Evolutionary conservation across 2,113 vertebrate genomes (phyloP).

Genomic region (Cololabis saira): DNA sequence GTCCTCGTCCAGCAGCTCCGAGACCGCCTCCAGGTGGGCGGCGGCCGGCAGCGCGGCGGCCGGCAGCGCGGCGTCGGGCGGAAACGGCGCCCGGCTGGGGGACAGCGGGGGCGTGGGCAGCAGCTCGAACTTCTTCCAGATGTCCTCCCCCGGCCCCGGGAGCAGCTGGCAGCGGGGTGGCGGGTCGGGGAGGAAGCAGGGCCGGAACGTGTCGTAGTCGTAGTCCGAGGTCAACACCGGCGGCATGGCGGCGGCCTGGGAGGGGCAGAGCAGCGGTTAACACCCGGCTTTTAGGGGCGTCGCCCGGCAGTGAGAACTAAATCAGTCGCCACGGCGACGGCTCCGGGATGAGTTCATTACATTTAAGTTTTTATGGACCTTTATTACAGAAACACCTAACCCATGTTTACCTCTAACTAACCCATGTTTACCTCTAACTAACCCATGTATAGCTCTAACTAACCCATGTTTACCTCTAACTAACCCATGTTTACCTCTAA

Average conservation of each 20-base stretch:
- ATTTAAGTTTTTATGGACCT: no score
- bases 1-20: slow-evolving; percentile 88
- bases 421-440: no score
- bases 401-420: no score
- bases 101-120: slow-evolving; percentile 90
- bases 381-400: no score
- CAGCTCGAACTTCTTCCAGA: slow-evolving; percentile 81
- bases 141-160: slow-evolving; percentile 91
- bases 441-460: no score
- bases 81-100: slow-evolving; percentile 85
- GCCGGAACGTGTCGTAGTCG: slow-evolving; percentile 90
- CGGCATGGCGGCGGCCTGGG: slow-evolving; percentile 79
- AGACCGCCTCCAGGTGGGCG: slow-evolving; percentile 90
- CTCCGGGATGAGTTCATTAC: no score
- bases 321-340: not conserved
- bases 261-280: not conserved
- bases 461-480: no score
- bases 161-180: slow-evolving; percentile 81
- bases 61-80: slow-evolving; percentile 75
- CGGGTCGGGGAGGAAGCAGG: slow-evolving; percentile 88
- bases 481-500: no score
- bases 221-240: slow-evolving; percentile 86
- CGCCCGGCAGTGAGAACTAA: accelerated
- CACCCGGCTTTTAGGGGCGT: accelerated
- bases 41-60: slow-evolving; percentile 79